Evolutionary conservation across 2,888 invertebrate genomes (phyloP).

Genomic region (Nephrotoma appendiculata): DNA sequence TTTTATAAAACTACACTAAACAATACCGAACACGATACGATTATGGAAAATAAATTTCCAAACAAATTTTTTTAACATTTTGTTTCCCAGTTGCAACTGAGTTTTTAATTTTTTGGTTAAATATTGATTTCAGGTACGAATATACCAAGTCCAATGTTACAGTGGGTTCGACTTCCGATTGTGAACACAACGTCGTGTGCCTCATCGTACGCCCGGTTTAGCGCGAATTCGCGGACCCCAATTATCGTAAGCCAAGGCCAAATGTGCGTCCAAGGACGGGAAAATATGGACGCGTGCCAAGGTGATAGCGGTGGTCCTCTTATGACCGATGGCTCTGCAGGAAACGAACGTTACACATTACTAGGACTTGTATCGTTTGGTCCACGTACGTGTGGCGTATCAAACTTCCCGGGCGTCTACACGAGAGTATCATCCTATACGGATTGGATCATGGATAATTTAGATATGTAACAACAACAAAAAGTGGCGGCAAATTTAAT

Average conservation of each 20-base stretch:
- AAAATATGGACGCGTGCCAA: constrained; percentile 30
- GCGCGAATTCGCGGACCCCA: constrained; percentile 30
- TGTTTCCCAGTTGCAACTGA: background rate
- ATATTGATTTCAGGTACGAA: constrained; percentile 9
- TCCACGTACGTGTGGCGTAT: constrained; percentile 26
- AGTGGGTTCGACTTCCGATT: constrained; percentile 33
- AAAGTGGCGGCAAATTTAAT: background rate
- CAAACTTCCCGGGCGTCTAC: constrained; percentile 31
- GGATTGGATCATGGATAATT: constrained; percentile 29
- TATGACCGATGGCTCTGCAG: constrained; percentile 21
- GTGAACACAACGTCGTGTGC: constrained; percentile 30
- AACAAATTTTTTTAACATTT: background rate
- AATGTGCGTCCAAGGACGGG: constrained; percentile 29
- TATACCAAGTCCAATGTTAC: constrained; percentile 23
- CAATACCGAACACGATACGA: background rate
- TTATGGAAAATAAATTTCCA: background rate
- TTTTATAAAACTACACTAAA: background rate
- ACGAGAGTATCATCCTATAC: constrained; percentile 29
- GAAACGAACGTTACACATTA: constrained; percentile 16
- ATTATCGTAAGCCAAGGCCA: constrained; percentile 29
- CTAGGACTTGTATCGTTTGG: constrained; percentile 29
- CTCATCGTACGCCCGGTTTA: constrained; percentile 27
- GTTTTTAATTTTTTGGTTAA: background rate
- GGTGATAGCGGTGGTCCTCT: constrained; percentile 32
- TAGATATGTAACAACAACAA: constrained; percentile 7